phyloP scores from a whole-genome alignment of 2,888 invertebrate genomes.

The Autographa gamma region DNA sequence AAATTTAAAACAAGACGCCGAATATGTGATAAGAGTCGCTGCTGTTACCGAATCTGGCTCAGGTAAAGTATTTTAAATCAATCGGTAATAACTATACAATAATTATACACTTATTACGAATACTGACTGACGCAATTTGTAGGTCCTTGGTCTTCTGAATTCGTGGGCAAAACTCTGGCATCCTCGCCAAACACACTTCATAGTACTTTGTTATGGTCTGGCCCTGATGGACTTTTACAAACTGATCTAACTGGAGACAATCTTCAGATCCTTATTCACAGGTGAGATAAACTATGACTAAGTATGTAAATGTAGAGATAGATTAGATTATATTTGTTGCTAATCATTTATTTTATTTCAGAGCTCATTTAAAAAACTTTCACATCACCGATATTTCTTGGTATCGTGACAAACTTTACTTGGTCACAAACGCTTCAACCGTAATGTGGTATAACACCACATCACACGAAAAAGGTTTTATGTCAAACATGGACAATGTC shows the following conservation, averaged over 20 bases:
- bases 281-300: slow-evolving; percentile 56
- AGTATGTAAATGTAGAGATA: not conserved
- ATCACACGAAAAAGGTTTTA: slow-evolving; percentile 86
- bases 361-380: slow-evolving; percentile 87
- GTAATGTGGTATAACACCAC: slow-evolving; percentile 92
- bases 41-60: slow-evolving; percentile 93
- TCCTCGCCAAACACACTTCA: slow-evolving; percentile 87
- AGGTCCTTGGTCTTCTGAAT: slow-evolving; percentile 95
- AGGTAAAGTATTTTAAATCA: no score
- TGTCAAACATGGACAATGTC: slow-evolving; percentile 92
- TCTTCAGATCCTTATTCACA: slow-evolving; percentile 91
- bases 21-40: slow-evolving; percentile 94
- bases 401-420: slow-evolving; percentile 92
- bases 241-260: slow-evolving; percentile 95
- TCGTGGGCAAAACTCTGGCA: slow-evolving; percentile 91
- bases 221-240: slow-evolving; percentile 92
- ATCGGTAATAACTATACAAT: no score
- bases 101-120: not conserved
- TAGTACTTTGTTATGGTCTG: slow-evolving; percentile 93
- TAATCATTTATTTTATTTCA: slow-evolving; percentile 46
- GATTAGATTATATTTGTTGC: not conserved
- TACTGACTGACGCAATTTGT: slow-evolving; percentile 19
- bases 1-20: slow-evolving; percentile 92
- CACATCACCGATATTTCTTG: slow-evolving; percentile 93
- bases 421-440: slow-evolving; percentile 93